These are phyloP conservation scores for Todiramphus chloris DNA, from an alignment of 2,113 vertebrate genomes.

Conservation along the genomic window DNA sequence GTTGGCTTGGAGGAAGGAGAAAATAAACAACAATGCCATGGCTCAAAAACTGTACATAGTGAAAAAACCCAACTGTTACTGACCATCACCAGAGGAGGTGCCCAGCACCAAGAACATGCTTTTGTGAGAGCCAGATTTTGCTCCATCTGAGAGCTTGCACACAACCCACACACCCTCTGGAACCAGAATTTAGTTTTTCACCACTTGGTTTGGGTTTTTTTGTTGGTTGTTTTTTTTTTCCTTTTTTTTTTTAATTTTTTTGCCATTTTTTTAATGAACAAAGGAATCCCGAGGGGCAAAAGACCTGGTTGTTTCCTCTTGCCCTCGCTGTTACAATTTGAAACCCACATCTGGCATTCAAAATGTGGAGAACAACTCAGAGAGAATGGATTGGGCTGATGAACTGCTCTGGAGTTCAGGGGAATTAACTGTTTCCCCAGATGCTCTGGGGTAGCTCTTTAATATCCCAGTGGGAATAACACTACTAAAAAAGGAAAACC, in stretches of 20 bases:
- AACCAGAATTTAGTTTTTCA: not conserved
- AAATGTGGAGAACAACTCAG: not conserved
- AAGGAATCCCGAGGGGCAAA: not conserved
- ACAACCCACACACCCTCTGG: not conserved
- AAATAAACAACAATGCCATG: not conserved
- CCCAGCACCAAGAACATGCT: not conserved
- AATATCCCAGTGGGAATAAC: conserved; percentile 29
- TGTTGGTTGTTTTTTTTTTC: not conserved
- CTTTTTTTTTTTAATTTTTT: fast-evolving
- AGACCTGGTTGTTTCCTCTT: not conserved
- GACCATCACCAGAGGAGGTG: not conserved
- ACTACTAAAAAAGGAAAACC: conserved; percentile 59
- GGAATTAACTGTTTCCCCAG: conserved; percentile 42
- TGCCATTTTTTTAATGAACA: not conserved
- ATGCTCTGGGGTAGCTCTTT: conserved; percentile 50
- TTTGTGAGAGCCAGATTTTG: not conserved
- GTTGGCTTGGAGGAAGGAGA: not conserved
- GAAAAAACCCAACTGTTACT: not conserved
- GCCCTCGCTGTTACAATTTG: fast-evolving
- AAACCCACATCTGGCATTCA: not conserved
- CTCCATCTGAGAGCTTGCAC: not conserved
- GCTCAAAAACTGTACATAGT: not conserved
- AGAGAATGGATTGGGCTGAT: not conserved
- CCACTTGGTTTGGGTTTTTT: too few relatives aligned
- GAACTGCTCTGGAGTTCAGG: not conserved